Percentiles rank a stretch among this genome's conserved stretches.
phyloP scores from a whole-genome alignment of 2,113 vertebrate genomes.

The Anguilla rostrata region DNA sequence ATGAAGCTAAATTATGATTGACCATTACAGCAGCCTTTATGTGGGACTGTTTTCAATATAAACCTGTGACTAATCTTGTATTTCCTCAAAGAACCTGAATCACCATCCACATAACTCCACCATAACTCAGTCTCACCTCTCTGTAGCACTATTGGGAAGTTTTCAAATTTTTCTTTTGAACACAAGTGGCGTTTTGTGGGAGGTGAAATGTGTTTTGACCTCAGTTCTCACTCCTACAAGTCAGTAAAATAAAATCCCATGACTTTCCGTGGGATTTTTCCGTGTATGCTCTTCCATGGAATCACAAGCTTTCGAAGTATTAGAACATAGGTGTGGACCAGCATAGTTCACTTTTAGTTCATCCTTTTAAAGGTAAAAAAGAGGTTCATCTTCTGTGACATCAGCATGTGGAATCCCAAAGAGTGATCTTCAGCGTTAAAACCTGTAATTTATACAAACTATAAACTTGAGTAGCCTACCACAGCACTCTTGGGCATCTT shows the following conservation, averaged over 20 bases:
- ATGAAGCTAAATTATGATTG: no score
- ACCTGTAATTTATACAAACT: not conserved
- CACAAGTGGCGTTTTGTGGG: not conserved
- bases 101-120: not conserved
- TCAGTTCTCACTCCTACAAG: not conserved
- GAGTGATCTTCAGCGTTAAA: not conserved
- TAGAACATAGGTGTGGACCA: not conserved
- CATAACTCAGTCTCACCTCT: not conserved
- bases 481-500: not conserved
- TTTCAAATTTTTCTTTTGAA: not conserved
- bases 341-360: no score
- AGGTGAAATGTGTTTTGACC: not conserved
- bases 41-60: not conserved
- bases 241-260: not conserved
- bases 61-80: not conserved
- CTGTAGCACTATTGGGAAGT: not conserved
- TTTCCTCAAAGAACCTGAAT: not conserved
- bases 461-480: not conserved
- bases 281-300: not conserved
- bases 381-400: no score
- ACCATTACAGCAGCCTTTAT: not conserved
- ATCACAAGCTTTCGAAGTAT: not conserved
- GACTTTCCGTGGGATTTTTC: no score
- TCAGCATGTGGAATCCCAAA: not conserved
- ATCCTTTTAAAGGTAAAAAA: no score